Evolutionary conservation across 2,888 invertebrate genomes (phyloP).

Genomic region (Scrobipalpa atriplicella): DNA sequence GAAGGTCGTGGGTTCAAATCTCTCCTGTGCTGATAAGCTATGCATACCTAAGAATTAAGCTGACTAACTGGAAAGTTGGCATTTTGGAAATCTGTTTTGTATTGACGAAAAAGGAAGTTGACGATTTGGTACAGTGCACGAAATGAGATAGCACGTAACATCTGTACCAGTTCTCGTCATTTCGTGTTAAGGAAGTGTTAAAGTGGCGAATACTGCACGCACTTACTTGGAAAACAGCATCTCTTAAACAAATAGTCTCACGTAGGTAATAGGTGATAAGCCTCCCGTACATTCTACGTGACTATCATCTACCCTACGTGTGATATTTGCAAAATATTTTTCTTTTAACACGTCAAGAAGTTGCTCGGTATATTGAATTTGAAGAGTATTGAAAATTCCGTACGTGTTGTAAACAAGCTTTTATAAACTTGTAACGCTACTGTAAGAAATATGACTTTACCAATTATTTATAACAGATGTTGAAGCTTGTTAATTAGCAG

Average conservation of each 20-base stretch:
- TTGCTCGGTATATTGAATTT: constrained; percentile 8
- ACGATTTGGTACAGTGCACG: too few relatives aligned
- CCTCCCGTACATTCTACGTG: constrained; percentile 64
- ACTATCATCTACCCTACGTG: constrained; percentile 57
- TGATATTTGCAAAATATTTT: constrained; percentile 45
- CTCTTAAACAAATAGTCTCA: constrained; percentile 71
- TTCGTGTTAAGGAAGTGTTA: constrained; percentile 55
- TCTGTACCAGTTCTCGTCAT: constrained; percentile 46
- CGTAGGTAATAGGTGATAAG: constrained; percentile 64
- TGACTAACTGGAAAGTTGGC: too few relatives aligned
- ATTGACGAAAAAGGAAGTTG: too few relatives aligned
- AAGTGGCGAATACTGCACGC: constrained; percentile 47
- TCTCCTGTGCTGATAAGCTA: too few relatives aligned
- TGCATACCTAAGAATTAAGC: too few relatives aligned
- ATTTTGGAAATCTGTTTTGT: too few relatives aligned
- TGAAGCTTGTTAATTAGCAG: too few relatives aligned
- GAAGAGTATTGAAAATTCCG: background rate
- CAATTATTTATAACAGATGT: too few relatives aligned
- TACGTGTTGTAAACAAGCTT: background rate
- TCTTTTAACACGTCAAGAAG: constrained; percentile 34
- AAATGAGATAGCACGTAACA: constrained; percentile 48
- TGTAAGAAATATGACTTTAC: background rate
- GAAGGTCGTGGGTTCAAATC: too few relatives aligned
- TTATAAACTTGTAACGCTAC: background rate
- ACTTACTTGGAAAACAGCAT: constrained; percentile 46